phyloP scores from a whole-genome alignment of 2,113 vertebrate species.

The Colossoma macropomum region DNA sequence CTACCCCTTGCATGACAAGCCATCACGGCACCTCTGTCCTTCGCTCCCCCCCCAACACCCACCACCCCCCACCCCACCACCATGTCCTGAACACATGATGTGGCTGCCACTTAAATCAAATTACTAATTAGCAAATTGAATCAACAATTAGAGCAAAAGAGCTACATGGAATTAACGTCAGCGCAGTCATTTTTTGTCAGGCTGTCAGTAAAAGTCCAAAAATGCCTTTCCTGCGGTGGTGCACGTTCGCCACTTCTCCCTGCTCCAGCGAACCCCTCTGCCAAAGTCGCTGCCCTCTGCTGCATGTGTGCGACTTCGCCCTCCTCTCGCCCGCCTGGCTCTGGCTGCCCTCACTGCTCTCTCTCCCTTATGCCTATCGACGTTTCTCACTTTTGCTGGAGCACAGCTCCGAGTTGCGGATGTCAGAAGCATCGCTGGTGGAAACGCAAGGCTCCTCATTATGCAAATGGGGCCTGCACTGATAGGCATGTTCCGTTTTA shows the following conservation, averaged over 20 bases:
- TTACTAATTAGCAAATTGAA: slow-evolving; percentile 86
- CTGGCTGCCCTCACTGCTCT: slow-evolving; percentile 64
- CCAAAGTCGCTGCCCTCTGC: slow-evolving; percentile 29
- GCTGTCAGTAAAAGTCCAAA: slow-evolving; percentile 75
- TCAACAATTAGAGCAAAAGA: slow-evolving; percentile 87
- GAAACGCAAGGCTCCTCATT: slow-evolving; percentile 93
- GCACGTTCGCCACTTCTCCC: slow-evolving; percentile 55
- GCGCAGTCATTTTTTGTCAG: slow-evolving; percentile 77
- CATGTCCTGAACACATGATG: slow-evolving; percentile 73
- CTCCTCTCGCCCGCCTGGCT: slow-evolving; percentile 20
- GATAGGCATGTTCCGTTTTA: slow-evolving; percentile 94
- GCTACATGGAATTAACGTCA: slow-evolving; percentile 86
- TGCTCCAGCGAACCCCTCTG: slow-evolving; percentile 19
- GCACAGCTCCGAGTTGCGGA: slow-evolving; percentile 77
- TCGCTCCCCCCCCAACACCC: slow-evolving; percentile 26
- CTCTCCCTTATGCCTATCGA: slow-evolving; percentile 81
- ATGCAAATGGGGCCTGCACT: slow-evolving; percentile 90
- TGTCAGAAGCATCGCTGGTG: slow-evolving; percentile 89
- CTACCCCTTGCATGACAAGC: slow-evolving; percentile 76
- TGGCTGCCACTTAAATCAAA: slow-evolving; percentile 89
- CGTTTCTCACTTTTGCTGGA: slow-evolving; percentile 75
- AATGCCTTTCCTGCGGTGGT: slow-evolving; percentile 67
- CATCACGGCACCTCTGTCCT: slow-evolving; percentile 73
- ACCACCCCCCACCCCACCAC: slow-evolving; percentile 57
- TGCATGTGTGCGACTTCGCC: background rate